These are phyloP conservation scores for Octonoba sinensis DNA, from an alignment of 2,888 invertebrate species.

Conservation along the genomic window DNA sequence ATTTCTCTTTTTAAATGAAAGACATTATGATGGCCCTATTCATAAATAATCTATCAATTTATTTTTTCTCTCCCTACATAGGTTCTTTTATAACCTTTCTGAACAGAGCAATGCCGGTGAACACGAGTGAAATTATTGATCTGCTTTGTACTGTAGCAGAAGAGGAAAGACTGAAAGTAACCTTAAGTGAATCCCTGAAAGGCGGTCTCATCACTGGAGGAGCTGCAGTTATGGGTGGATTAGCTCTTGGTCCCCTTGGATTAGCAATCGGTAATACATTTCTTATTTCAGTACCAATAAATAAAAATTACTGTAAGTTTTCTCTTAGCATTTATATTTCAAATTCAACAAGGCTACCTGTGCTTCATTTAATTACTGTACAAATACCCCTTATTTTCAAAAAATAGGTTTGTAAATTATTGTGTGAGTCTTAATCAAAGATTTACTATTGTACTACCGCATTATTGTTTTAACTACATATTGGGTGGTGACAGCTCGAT, in stretches of 20 bases:
- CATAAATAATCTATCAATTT: background rate
- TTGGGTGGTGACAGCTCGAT: too few species aligned
- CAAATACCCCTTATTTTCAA: too few species aligned
- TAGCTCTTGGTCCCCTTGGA: slow-evolving; percentile 58
- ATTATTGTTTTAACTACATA: too few species aligned
- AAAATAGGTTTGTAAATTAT: too few species aligned
- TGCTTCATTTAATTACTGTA: too few species aligned
- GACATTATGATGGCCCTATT: too few species aligned
- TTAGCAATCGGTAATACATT: slow-evolving; percentile 51
- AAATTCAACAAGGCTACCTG: too few species aligned
- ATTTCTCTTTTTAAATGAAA: too few species aligned
- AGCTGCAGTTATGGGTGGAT: slow-evolving; percentile 43
- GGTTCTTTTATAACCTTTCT: background rate
- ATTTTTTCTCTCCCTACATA: background rate
- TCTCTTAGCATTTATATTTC: too few species aligned
- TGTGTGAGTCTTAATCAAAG: too few species aligned
- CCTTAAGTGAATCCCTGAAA: slow-evolving; percentile 60
- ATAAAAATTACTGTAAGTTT: too few species aligned
- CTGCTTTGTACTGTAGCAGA: slow-evolving; percentile 56
- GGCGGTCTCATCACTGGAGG: slow-evolving; percentile 57
- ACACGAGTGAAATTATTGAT: slow-evolving; percentile 57
- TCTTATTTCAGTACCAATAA: background rate
- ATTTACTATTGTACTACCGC: too few species aligned
- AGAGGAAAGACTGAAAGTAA: slow-evolving; percentile 57
- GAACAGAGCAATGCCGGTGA: slow-evolving; percentile 51